Conservation (phyloP, 1,140 invertebrate species). For the Venustaconcha ellipsiformis region DNA sequence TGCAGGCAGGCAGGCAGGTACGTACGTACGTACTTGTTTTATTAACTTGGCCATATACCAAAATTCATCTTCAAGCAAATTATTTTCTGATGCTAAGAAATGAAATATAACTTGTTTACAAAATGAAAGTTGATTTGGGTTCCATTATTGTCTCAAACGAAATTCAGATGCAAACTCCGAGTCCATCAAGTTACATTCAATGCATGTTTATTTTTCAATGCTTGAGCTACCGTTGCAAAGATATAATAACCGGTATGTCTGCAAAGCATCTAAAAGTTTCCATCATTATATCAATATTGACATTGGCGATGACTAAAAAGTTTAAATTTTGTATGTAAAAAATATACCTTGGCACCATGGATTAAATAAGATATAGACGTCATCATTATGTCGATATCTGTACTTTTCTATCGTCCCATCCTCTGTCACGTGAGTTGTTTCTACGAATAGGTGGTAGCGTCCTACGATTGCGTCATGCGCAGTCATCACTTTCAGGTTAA, state of each 20-base stretch:
- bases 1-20: too few species aligned
- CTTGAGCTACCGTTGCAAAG: too few species aligned
- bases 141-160: too few species aligned
- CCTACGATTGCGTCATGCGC: constrained; percentile 56
- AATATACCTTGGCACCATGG: constrained; percentile 83
- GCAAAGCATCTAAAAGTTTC: background rate
- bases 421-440: constrained; percentile 47
- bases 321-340: background rate
- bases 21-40: too few species aligned
- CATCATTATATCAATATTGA: background rate
- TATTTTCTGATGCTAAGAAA: too few species aligned
- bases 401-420: constrained; percentile 46
- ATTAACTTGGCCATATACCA: too few species aligned
- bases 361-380: constrained; percentile 86
- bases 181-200: too few species aligned
- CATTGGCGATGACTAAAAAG: background rate
- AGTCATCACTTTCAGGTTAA: constrained; percentile 52
- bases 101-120: too few species aligned
- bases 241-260: background rate
- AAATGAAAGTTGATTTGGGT: too few species aligned
- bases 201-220: too few species aligned
- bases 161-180: too few species aligned
- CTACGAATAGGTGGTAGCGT: constrained; percentile 60
- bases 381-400: constrained; percentile 56
- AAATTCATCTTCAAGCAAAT: too few species aligned